A percentile compares a stretch with the other conserved stretches of the same genome.
Evolutionary conservation across 1,140 invertebrate genomes (phyloP).

Genomic region (Neoseiulus cucumeris): DNA sequence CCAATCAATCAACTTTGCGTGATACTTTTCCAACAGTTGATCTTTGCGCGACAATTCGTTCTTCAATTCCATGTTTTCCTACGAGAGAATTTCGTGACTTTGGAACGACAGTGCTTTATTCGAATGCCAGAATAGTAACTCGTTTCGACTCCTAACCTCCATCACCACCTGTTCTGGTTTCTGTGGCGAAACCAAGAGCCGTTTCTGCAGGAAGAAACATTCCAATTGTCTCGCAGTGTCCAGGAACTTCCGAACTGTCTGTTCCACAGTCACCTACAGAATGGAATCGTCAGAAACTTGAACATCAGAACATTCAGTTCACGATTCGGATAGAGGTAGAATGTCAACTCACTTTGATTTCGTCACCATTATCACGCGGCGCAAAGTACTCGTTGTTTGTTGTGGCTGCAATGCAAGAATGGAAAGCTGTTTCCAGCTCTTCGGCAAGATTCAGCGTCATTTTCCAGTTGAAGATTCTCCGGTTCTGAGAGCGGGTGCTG

Average conservation of each 20-base stretch:
- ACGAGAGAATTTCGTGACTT: slow-evolving; percentile 15
- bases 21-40: slow-evolving; percentile 61
- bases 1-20: slow-evolving; percentile 73
- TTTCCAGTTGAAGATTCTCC: not conserved
- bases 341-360: not conserved
- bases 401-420: slow-evolving; percentile 61
- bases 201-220: slow-evolving; percentile 76
- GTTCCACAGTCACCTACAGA: slow-evolving; percentile 70
- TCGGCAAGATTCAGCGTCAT: slow-evolving; percentile 16
- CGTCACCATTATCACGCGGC: slow-evolving; percentile 30
- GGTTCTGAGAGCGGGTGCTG: too few species aligned
- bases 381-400: slow-evolving; percentile 55
- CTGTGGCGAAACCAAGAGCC: slow-evolving; percentile 63
- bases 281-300: slow-evolving; percentile 18
- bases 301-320: slow-evolving; percentile 16
- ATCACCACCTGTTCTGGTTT: slow-evolving; percentile 77
- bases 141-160: slow-evolving; percentile 35
- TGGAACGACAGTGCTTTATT: not conserved
- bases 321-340: slow-evolving; percentile 9
- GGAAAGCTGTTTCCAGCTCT: slow-evolving; percentile 26
- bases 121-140: not conserved
- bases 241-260: slow-evolving; percentile 57
- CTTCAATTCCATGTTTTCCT: slow-evolving; percentile 61
- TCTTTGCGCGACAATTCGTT: slow-evolving; percentile 65
- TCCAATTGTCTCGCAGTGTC: slow-evolving; percentile 79